phyloP scores from a whole-genome alignment of 2,888 invertebrate species.

The Ophion slaviceki region DNA sequence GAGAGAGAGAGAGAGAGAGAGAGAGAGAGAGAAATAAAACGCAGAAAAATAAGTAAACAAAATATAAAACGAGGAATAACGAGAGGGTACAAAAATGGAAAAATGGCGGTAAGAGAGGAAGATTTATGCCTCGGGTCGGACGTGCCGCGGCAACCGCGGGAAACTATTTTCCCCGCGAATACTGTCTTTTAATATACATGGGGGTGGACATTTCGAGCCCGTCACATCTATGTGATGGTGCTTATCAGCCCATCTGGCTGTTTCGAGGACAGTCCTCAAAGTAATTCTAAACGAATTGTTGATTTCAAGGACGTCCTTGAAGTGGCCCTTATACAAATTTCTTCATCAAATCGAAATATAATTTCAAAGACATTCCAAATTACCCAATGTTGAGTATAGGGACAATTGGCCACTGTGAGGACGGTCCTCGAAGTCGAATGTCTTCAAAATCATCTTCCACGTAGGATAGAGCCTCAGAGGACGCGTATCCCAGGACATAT shows the following conservation, averaged over 20 bases:
- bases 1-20: background rate
- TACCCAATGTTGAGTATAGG: too few relatives aligned
- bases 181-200: background rate
- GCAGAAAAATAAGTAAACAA: conserved; percentile 1
- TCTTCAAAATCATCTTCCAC: background rate
- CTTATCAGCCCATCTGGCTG: too few relatives aligned
- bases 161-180: background rate
- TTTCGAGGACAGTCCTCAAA: too few relatives aligned
- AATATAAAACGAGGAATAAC: background rate
- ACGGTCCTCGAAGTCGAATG: too few relatives aligned
- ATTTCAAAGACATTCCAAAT: too few relatives aligned
- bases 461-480: conserved; percentile 19
- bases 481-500: conserved; percentile 40
- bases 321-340: too few relatives aligned
- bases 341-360: too few relatives aligned
- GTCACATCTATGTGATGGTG: too few relatives aligned
- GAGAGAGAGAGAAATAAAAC: background rate
- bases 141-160: conserved; percentile 29
- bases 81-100: background rate
- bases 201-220: background rate
- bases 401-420: too few relatives aligned
- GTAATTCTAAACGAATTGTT: too few relatives aligned
- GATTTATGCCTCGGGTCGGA: conserved; percentile 61
- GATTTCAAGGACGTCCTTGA: too few relatives aligned
- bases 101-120: conserved; percentile 46